Conservation (phyloP, 2,113 vertebrate genomes). For the Dromiciops gliroides region DNA sequence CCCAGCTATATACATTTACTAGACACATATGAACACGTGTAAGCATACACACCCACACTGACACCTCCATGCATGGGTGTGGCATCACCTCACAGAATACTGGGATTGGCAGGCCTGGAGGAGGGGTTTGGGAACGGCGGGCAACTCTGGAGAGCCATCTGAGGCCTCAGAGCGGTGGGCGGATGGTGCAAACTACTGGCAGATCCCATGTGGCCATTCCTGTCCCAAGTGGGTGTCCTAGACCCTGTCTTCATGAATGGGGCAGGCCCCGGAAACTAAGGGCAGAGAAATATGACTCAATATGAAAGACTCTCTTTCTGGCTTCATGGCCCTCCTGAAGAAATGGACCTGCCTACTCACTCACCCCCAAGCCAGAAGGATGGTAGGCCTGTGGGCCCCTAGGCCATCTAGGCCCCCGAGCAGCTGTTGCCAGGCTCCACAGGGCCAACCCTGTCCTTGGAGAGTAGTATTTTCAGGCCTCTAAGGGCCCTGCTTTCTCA, state of each 20-base stretch:
- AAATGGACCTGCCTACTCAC: not conserved
- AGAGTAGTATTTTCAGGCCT: not conserved
- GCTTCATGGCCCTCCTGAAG: constrained; percentile 49
- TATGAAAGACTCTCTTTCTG: constrained; percentile 45
- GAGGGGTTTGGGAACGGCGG: not conserved
- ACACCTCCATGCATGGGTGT: constrained; percentile 51
- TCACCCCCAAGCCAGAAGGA: not conserved
- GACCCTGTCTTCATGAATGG: constrained; percentile 62
- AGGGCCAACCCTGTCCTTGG: not conserved
- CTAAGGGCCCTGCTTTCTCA: not conserved
- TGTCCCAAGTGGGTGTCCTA: not conserved
- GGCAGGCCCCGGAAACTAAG: constrained; percentile 60
- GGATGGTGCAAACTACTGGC: not conserved
- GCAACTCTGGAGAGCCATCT: not conserved
- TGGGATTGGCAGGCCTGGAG: constrained; percentile 55
- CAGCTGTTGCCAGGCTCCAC: not conserved
- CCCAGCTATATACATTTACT: constrained; percentile 48
- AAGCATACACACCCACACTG: constrained; percentile 78
- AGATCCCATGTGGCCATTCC: not conserved
- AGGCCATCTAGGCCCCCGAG: not conserved
- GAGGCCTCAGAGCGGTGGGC: not conserved
- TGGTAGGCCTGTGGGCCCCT: not conserved
- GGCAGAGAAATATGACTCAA: constrained; percentile 55
- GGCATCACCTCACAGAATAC: constrained; percentile 68
- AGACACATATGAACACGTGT: not conserved